phyloP scores from a whole-genome alignment of 2,113 vertebrate species.

The Puma concolor region DNA sequence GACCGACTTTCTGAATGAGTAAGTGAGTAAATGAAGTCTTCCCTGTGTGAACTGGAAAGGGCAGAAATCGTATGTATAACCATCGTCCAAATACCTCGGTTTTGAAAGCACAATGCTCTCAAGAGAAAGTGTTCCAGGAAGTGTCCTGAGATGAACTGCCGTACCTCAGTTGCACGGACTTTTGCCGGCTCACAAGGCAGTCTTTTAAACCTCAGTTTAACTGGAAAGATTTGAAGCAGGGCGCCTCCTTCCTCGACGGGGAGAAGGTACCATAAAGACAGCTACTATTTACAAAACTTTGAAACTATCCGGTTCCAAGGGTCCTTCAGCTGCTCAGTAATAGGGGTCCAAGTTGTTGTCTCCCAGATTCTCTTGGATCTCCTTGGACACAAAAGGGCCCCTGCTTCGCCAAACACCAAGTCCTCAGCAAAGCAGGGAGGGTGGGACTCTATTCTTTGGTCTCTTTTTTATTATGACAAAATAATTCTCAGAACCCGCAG shows the following conservation, averaged over 20 bases:
- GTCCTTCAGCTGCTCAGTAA: neutral
- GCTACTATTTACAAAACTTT: neutral
- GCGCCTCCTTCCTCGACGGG: neutral
- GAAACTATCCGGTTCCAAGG: neutral
- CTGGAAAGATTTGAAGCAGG: neutral
- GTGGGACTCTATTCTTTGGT: neutral
- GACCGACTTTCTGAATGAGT: neutral
- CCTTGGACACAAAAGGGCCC: neutral
- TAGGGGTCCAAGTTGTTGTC: too few relatives aligned
- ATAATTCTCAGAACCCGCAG: neutral
- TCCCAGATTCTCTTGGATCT: neutral
- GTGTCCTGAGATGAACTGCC: neutral
- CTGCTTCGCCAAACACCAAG: neutral
- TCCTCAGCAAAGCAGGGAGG: neutral
- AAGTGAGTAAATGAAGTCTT: neutral
- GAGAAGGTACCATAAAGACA: neutral
- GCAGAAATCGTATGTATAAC: neutral
- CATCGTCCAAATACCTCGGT: neutral
- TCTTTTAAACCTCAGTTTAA: neutral
- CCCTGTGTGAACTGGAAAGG: neutral
- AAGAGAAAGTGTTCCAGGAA: neutral
- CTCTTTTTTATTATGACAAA: conserved; percentile 32
- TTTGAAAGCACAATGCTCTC: neutral
- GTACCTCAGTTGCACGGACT: neutral
- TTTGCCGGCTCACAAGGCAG: neutral